Percentiles rank a stretch among this genome's conserved stretches.
phyloP scores from a whole-genome alignment of 2,797 vertebrate genomes.

The Hybognathus amarus region DNA sequence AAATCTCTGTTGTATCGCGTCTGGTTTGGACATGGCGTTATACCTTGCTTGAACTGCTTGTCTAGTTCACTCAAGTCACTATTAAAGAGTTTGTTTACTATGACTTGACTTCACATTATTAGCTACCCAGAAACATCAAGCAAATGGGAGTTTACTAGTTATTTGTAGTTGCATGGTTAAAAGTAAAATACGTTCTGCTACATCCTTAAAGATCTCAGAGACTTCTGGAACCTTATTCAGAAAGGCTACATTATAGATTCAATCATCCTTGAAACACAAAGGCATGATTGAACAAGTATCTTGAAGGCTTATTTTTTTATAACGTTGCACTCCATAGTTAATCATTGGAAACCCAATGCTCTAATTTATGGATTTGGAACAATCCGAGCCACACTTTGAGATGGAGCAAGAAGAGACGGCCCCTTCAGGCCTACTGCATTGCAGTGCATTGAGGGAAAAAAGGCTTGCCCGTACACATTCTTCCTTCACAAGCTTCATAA shows the following conservation, averaged over 20 bases:
- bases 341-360: neutral
- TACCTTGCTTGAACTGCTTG: neutral
- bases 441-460: neutral
- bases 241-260: neutral
- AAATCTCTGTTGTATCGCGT: too few species aligned
- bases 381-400: neutral
- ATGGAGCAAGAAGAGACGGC: neutral
- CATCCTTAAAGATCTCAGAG: neutral
- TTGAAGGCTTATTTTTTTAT: conserved; percentile 9
- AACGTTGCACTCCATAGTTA: neutral
- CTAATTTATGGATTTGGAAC: neutral
- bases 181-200: neutral
- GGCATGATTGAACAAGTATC: conserved; percentile 29
- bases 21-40: neutral
- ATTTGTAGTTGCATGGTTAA: neutral
- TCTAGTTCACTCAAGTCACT: neutral
- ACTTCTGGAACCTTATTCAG: conserved; percentile 9
- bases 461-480: conserved; percentile 48
- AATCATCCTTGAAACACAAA: neutral
- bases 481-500: conserved; percentile 6
- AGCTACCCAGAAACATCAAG: neutral
- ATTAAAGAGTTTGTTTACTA: conserved; percentile 24
- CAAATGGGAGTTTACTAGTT: neutral
- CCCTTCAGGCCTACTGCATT: neutral
- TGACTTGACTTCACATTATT: neutral